These are phyloP conservation scores for Zaprionus kolodkinae DNA, from an alignment of 1,140 invertebrate genomes.

Conservation along the genomic window DNA sequence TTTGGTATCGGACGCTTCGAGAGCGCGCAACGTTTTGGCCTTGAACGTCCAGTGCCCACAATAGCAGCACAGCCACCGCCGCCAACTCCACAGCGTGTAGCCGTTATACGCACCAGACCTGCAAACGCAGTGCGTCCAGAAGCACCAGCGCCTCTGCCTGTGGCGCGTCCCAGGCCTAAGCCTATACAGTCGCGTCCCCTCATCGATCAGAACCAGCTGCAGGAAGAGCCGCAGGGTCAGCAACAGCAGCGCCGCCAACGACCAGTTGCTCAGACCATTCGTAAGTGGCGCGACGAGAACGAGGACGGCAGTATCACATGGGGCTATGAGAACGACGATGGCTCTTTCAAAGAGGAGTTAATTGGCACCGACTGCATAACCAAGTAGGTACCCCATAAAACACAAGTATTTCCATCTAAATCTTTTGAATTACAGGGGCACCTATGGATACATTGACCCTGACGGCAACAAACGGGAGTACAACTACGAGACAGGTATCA, in stretches of 20 bases:
- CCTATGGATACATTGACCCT: conserved; percentile 93
- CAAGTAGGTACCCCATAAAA: conserved; percentile 56
- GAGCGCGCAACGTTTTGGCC: conserved; percentile 64
- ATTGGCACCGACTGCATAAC: conserved; percentile 92
- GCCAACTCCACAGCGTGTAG: conserved; percentile 52
- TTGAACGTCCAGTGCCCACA: conserved; percentile 61
- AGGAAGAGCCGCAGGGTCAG: conserved; percentile 60
- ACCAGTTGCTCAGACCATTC: conserved; percentile 89
- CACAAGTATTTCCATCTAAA: background rate
- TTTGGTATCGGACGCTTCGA: conserved; percentile 77
- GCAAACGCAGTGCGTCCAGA: conserved; percentile 55
- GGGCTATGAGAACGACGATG: conserved; percentile 92
- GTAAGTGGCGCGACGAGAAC: conserved; percentile 91
- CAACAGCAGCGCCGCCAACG: conserved; percentile 66
- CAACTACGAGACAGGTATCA: conserved; percentile 89
- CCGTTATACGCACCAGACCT: conserved; percentile 61
- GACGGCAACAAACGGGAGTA: conserved; percentile 90
- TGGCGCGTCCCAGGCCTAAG: conserved; percentile 66
- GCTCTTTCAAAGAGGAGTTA: conserved; percentile 91
- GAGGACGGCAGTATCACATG: conserved; percentile 92
- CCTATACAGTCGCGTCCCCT: conserved; percentile 71
- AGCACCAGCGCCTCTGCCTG: conserved; percentile 46
- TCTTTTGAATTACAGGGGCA: conserved; percentile 86
- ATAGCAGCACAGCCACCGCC: conserved; percentile 48
- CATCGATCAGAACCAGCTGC: conserved; percentile 76